These are phyloP conservation scores for Lasioglossum baleicum DNA, from an alignment of 1,140 invertebrate genomes.

Conservation along the genomic window DNA sequence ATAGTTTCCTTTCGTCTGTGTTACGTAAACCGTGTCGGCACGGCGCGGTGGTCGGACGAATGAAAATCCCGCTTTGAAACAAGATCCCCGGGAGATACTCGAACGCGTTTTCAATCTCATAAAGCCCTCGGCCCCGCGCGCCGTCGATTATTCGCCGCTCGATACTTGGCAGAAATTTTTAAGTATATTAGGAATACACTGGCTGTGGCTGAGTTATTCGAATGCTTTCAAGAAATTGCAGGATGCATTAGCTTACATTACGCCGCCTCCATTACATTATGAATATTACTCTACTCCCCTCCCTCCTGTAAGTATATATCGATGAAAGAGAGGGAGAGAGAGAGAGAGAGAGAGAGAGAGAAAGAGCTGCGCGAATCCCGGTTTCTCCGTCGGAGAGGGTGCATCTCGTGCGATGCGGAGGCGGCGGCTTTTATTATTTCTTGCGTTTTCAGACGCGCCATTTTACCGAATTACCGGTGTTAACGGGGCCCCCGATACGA, in stretches of 20 bases:
- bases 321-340: slow-evolving; percentile 52
- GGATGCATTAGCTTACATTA: slow-evolving; percentile 68
- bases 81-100: slow-evolving; percentile 30
- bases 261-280: slow-evolving; percentile 66
- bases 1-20: neutral
- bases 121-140: slow-evolving; percentile 5
- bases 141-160: slow-evolving; percentile 43
- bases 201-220: slow-evolving; percentile 61
- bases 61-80: slow-evolving; percentile 37
- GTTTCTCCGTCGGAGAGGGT: no score
- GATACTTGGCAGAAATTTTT: slow-evolving; percentile 58
- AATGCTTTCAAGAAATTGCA: slow-evolving; percentile 67
- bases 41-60: slow-evolving; percentile 11
- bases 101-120: slow-evolving; percentile 48
- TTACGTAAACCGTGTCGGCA: slow-evolving; percentile 11
- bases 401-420: no score
- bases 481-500: slow-evolving; percentile 24
- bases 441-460: slow-evolving; percentile 52
- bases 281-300: slow-evolving; percentile 57
- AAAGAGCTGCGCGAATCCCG: slow-evolving; percentile 26
- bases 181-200: slow-evolving; percentile 66
- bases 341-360: slow-evolving; percentile 23
- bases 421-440: slow-evolving; percentile 55
- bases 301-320: slow-evolving; percentile 52
- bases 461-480: slow-evolving; percentile 39